Base-by-base conservation (phyloP, 2,888 invertebrate genomes). In the Drosophila prostipennis region DNA sequence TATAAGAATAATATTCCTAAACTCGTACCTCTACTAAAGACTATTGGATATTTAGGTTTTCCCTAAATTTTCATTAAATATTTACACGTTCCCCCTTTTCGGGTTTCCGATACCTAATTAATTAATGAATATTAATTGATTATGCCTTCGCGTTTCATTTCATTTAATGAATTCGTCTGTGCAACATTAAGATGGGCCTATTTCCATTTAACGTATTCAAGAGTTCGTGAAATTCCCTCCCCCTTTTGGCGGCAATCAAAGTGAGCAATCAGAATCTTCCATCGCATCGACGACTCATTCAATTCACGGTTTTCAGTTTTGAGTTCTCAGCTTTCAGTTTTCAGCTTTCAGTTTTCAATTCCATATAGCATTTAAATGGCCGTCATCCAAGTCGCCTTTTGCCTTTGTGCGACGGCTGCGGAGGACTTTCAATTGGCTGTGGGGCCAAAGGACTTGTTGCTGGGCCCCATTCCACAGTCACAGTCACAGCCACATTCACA, bases 361-460 rank as follows among this genome's bases (percentile, higher is more conserved):
- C 46, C 60, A 45, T 46, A 32, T 1, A 32, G 32, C 26, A 34
- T 16, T 48, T 48, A 60, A 61, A 61, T 46, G 37, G 32, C n/a
- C 34, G 23, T 42, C 55, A 42, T 42, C 32, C 19, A 42, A 11
- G 36, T 34, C 48, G 14, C 23, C 26, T 3, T 19, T 29, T 16
- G 11, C 34, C 61, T 57, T 60, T 63, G 34, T 61, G 61, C 26
- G 11, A 39, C 46, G 37, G 23, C 58, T 46, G 59, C 26, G 14
- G 37, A 14, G 6, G 59, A 40, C 39, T 64, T 64, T 63, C 64
- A 63, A 64, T 63, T 64, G 64, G 64, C 52, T 45, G 19, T 10
- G 32, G 64, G 36, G 63, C 61, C 61, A 1, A 2, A 7, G 63
- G 65, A 65, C 65, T 65, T 65, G 52, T 65, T 65, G 65, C 65